phyloP scores from a whole-genome alignment of 2,113 vertebrate genomes.

The Numenius arquata region DNA sequence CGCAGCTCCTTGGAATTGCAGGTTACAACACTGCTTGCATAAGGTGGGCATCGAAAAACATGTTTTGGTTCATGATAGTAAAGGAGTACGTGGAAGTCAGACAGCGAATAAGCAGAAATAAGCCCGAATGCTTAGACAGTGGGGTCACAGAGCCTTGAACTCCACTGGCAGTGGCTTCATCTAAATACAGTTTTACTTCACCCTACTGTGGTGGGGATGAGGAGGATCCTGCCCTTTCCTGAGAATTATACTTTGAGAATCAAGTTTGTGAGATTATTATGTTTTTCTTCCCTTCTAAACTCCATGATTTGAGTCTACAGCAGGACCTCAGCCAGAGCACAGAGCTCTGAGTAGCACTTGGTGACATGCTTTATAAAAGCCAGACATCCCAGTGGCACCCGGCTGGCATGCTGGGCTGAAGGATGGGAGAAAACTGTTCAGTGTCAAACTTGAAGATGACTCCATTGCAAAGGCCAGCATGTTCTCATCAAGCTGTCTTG shows the following conservation, averaged over 20 bases:
- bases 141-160: neutral
- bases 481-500: neutral
- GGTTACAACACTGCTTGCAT: neutral
- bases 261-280: neutral
- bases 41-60: neutral
- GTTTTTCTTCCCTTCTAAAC: neutral
- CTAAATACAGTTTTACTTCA: neutral
- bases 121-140: neutral
- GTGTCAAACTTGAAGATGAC: neutral
- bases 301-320: neutral
- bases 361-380: neutral
- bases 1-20: neutral
- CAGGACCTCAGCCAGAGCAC: neutral
- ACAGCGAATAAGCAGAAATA: neutral
- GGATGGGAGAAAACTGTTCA: neutral
- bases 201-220: neutral
- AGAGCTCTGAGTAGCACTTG: neutral
- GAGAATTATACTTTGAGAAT: neutral
- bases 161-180: neutral
- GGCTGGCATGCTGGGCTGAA: neutral
- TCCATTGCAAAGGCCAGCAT: neutral
- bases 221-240: neutral
- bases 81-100: fast-evolving
- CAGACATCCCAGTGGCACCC: neutral
- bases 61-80: neutral